Percentiles rank a stretch among this genome's conserved stretches.
These are phyloP conservation scores for Ophiodon elongatus DNA, from an alignment of 2,113 vertebrate genomes.

Conservation along the genomic window DNA sequence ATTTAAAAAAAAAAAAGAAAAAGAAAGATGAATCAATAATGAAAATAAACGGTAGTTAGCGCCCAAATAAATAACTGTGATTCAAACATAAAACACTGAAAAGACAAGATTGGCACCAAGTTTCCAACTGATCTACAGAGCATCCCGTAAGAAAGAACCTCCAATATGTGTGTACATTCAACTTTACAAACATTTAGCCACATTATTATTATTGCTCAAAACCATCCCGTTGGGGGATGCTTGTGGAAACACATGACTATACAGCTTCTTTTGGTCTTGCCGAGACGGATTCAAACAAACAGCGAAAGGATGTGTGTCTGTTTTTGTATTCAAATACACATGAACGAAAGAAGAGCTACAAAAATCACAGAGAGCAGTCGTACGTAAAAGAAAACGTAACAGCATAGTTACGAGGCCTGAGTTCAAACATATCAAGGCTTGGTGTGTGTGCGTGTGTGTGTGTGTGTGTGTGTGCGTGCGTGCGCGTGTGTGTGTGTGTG, in stretches of 20 bases:
- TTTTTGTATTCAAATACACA: not conserved
- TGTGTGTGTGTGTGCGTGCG: not conserved
- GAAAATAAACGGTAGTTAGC: not conserved
- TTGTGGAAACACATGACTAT: not conserved
- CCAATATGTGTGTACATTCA: not conserved
- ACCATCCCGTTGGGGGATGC: slow-evolving; percentile 5
- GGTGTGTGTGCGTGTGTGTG: not conserved
- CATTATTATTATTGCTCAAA: slow-evolving; percentile 25
- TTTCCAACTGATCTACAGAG: not conserved
- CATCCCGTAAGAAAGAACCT: not conserved
- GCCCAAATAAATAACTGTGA: not conserved
- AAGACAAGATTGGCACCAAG: not conserved
- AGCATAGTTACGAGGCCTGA: slow-evolving; percentile 29
- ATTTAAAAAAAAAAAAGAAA: not conserved
- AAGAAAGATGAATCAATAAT: not conserved
- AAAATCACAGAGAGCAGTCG: slow-evolving; percentile 42
- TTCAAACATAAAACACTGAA: not conserved
- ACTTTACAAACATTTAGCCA: slow-evolving; percentile 31
- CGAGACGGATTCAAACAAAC: not conserved
- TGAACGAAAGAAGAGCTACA: not conserved
- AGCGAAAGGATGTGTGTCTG: not conserved
- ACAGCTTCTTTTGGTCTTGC: not conserved
- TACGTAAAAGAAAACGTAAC: slow-evolving; percentile 71
- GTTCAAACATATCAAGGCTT: slow-evolving; percentile 83
- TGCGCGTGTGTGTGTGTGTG: not conserved